Evolutionary conservation across 2,797 vertebrate genomes (phyloP).

Genomic region (Fratercula arctica): DNA sequence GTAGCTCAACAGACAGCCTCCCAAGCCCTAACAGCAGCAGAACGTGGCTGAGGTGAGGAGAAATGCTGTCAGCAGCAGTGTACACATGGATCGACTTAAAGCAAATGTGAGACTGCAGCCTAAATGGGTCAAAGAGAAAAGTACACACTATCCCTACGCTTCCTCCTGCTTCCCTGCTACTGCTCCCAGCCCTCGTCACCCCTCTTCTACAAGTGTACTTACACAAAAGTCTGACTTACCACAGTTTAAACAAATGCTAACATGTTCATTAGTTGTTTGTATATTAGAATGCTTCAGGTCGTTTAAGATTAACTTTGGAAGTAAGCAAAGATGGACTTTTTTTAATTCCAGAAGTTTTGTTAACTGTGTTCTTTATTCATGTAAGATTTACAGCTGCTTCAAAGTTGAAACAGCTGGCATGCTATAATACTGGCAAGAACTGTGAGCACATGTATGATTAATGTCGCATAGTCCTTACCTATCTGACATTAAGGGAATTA

Average conservation of each 20-base stretch:
- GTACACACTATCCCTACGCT: not conserved
- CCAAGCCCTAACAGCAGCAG: not conserved
- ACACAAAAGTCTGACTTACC: not conserved
- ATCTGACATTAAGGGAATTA: not conserved
- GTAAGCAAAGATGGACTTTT: not conserved
- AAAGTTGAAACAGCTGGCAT: constrained; percentile 39
- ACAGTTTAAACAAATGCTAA: not conserved
- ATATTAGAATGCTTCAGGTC: not conserved
- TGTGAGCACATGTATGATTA: not conserved
- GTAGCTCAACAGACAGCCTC: constrained; percentile 2
- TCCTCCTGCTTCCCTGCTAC: not conserved
- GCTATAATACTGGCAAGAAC: not conserved
- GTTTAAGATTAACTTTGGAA: not conserved
- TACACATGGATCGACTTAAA: constrained; percentile 11
- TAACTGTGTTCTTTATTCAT: not conserved
- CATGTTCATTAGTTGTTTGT: not conserved
- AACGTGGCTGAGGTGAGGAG: not conserved
- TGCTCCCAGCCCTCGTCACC: not conserved
- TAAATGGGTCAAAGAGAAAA: constrained; percentile 52
- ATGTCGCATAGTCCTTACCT: not conserved
- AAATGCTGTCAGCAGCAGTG: constrained; percentile 10
- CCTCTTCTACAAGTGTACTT: not conserved
- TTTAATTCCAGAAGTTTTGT: not conserved
- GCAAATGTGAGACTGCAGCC: not conserved
- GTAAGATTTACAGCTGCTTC: constrained; percentile 6